phyloP scores from a whole-genome alignment of 2,113 vertebrate genomes.

The chimpanzee (Pan troglodytes) region NHGRI_mPanTro3-v2.1_pri NC_072403.2:125506501-125507000 shows the following conservation, averaged over 20 bases:
- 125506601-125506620: not conserved
- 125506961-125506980: too few species aligned
- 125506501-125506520: not conserved
- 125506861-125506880: not conserved
- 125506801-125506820: not conserved
- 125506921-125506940: not conserved
- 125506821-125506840: not conserved
- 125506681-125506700: constrained; percentile 12
- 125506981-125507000: too few species aligned
- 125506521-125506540: not conserved
- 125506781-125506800: not conserved
- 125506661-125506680: not conserved
- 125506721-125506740: not conserved
- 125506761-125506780: not conserved
- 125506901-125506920: not conserved
- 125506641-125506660: not conserved
- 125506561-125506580: not conserved
- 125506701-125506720: not conserved
- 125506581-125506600: not conserved
- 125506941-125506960: not conserved
- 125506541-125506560: not conserved
- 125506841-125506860: not conserved
- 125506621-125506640: not conserved
- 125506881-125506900: not conserved
- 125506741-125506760: not conserved